phyloP scores from a whole-genome alignment of 2,113 vertebrate species.

The Embiotoca jacksoni region DNA sequence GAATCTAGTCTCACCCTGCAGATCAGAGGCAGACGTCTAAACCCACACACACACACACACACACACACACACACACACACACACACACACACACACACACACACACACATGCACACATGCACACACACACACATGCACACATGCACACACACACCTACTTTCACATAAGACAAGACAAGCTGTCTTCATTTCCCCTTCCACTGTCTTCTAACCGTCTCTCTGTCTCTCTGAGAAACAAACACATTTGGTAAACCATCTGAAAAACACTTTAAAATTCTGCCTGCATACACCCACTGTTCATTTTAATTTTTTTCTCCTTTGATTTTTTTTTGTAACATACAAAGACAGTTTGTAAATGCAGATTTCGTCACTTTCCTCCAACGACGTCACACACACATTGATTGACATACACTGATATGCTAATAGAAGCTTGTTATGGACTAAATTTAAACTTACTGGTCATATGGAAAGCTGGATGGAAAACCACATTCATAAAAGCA shows the following conservation, averaged over 20 bases:
- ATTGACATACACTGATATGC: neutral
- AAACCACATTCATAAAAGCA: too few relatives aligned
- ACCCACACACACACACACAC: neutral
- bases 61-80: neutral
- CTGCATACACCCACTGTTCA: neutral
- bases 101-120: too few relatives aligned
- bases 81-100: neutral
- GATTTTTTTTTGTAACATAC: neutral
- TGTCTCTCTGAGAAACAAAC: conserved; percentile 20
- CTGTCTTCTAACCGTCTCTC: conserved; percentile 10
- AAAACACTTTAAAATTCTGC: conserved; percentile 7
- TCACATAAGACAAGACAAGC: conserved; percentile 30
- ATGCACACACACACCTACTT: neutral
- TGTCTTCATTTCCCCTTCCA: conserved; percentile 36
- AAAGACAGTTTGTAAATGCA: neutral
- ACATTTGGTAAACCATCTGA: conserved; percentile 9
- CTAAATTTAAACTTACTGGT: neutral
- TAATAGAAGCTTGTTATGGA: neutral
- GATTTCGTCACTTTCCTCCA: neutral
- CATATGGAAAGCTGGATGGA: neutral
- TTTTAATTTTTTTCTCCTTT: neutral
- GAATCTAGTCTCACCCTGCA: conserved; percentile 51
- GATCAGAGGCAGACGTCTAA: conserved; percentile 48
- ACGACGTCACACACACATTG: too few relatives aligned
- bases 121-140: too few relatives aligned